Base-by-base conservation (phyloP, 2,797 vertebrate genomes). In the Mionectes olivaceus region DNA sequence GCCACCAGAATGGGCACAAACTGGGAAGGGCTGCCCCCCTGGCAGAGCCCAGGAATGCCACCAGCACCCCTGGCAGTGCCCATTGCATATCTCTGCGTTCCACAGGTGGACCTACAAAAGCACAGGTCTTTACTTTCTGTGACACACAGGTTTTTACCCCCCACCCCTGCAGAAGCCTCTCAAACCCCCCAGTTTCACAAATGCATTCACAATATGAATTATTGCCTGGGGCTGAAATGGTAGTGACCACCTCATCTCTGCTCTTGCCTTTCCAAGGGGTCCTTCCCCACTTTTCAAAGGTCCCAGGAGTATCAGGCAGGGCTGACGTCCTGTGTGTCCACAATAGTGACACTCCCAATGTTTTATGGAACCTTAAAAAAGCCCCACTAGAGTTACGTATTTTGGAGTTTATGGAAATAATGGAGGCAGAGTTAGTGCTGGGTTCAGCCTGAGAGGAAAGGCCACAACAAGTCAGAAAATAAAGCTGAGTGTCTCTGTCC, bases 141-240 rank as follows among this genome's bases (percentile, higher is more conserved):
- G 37, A 22, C 59, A 22, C 37, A 4, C 59, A 3, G 33, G n/a
- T 5, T 84, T 83, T 37, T 55, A 14, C 33, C 7, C 7, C 37
- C 41, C 6, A 3, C 6, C 18, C 13, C 21, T 3, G 1, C 30
- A 50, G 12, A 74, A 82, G 21, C 39, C 19, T 78, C 78, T 57
- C 55, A 17, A 59, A 8, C 63, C 24, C 22, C 35, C 9, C 3
- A 2, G 19, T 87, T 47, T 50, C 50, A 30, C 17, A 2, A 50
- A 50, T 50, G 15, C 25, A 52, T 46, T 7, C 41, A 30, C 37
- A 22, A 7, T 21, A 1, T 1, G 12, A 35, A 1, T 27, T 67
- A 12, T 1, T 52, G 22, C 19, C 43, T 50, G 0, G 0, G 15
- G 23, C 25, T 74, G 65, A 44, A 74, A 39, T 2, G 23, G 1